Evolutionary conservation across 2,888 invertebrate species (phyloP), one percentile per base, ranked within the genome.

Genomic region (Leucania comma): DNA sequence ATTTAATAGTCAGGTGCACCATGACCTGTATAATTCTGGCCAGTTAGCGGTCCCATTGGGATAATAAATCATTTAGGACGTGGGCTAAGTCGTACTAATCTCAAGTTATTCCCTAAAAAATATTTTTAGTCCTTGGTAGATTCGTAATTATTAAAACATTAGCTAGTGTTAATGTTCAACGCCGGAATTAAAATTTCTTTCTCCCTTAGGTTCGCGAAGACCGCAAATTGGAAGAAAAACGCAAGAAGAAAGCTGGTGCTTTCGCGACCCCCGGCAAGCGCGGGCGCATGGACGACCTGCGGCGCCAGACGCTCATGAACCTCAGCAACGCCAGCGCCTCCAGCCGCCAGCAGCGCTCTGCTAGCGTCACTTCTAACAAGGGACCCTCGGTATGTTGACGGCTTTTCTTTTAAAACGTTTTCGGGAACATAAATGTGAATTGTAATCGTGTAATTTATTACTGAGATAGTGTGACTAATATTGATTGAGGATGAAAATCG

Each of bases 291-390:
- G 50, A 50, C 50, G 22, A 50, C 4, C 22, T 50, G 50, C 50
- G 50, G 22, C 50, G 50, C 50, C 50, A 50, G 22, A 50, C 50
- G 22, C 50, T 50, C 50, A 22, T 50, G 50, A 50, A 96, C 87
- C 81, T 83, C 46, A 95, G 95, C 90, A 94, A 92, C 83, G 87
- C 94, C 59, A 94, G 94, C 85, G 96, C 96, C 17, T 95, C 95
- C 2, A 94, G 95, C 51, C 89, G 95, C 3, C 88, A 88, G 2
- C 93, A 93, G 75, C 90, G 95, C 10, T 88, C 93, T 9, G 92
- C 92, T 68, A 94, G 94, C 83, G 93, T 94, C 68, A 72, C 88
- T 22, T 93, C 93, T 59, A 93, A 87, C 60, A 93, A 93, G 64
- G 90, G 89, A 2, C 82, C 92, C 50, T 54, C 54, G 29, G 54